Percentiles rank a stretch among this genome's conserved stretches.
phyloP scores from a whole-genome alignment of 1,140 invertebrate genomes.

The Panonychus citri region DNA sequence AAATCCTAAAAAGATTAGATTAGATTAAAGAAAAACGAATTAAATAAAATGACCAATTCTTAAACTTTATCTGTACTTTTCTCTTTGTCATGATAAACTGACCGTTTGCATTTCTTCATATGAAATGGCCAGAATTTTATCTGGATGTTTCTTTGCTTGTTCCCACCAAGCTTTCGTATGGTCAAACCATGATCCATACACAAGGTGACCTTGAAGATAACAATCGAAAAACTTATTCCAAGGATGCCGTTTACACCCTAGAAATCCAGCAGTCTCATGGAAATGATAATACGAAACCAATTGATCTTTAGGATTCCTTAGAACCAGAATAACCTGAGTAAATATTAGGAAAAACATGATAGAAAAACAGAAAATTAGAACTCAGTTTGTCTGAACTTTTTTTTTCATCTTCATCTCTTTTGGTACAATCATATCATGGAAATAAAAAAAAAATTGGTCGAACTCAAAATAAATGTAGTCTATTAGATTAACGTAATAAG shows the following conservation, averaged over 20 bases:
- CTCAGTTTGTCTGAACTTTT: too few relatives aligned
- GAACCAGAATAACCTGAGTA: slow-evolving; percentile 58
- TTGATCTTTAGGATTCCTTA: slow-evolving; percentile 77
- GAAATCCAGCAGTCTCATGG: slow-evolving; percentile 25
- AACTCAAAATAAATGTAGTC: too few relatives aligned
- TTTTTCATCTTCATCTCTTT: too few relatives aligned
- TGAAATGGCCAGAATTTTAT: slow-evolving; percentile 27
- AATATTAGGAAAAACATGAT: neutral
- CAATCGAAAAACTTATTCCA: slow-evolving; percentile 20
- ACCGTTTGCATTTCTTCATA: slow-evolving; percentile 27
- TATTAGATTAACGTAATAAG: too few relatives aligned
- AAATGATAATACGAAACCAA: slow-evolving; percentile 80
- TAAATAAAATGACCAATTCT: too few relatives aligned
- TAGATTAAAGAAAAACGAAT: neutral
- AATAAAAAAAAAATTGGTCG: too few relatives aligned
- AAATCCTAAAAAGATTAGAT: slow-evolving; percentile 18
- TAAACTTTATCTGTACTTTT: too few relatives aligned
- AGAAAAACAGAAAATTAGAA: neutral
- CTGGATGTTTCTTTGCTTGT: slow-evolving; percentile 15
- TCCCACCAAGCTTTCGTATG: slow-evolving; percentile 28
- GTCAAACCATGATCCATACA: slow-evolving; percentile 29
- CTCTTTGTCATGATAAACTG: neutral
- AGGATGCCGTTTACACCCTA: slow-evolving; percentile 15
- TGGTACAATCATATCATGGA: too few relatives aligned
- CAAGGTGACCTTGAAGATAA: slow-evolving; percentile 18